Conservation (phyloP, 2,113 vertebrate species). For the rat (Rattus norvegicus) region DNA sequence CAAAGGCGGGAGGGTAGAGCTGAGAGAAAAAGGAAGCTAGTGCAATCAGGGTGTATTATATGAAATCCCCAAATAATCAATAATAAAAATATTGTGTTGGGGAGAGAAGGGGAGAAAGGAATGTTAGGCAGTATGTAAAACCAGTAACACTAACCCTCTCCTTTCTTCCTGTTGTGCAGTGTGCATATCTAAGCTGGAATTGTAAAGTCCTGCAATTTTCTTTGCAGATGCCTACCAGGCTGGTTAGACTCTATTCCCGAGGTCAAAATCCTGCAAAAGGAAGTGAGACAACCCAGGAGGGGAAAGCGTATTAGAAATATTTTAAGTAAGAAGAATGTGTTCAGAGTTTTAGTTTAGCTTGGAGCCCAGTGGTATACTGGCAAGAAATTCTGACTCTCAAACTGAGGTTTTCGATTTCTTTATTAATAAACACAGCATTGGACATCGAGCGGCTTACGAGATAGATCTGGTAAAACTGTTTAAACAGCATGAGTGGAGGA, state of each 20-base stretch:
- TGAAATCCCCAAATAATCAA: background rate
- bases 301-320: slow-evolving; percentile 62
- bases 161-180: background rate
- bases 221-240: slow-evolving; percentile 10
- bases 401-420: slow-evolving; percentile 70
- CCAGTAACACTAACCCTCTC: background rate
- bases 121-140: background rate
- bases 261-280: slow-evolving; percentile 49
- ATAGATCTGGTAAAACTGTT: slow-evolving; percentile 52
- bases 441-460: slow-evolving; percentile 49
- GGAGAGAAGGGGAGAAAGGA: background rate
- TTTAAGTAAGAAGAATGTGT: slow-evolving; percentile 63
- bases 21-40: background rate
- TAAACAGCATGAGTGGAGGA: slow-evolving; percentile 55
- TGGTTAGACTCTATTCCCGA: background rate
- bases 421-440: slow-evolving; percentile 71
- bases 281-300: slow-evolving; percentile 58
- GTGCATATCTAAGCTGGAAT: background rate
- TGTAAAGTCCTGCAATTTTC: slow-evolving; percentile 8
- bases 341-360: slow-evolving; percentile 73
- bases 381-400: slow-evolving; percentile 58
- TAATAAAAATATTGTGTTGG: background rate
- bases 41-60: background rate
- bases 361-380: slow-evolving; percentile 63
- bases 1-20: background rate